A percentile compares a stretch with the other conserved stretches of the same genome.
Conservation (phyloP, 2,797 vertebrate genomes). For the Borostomias antarcticus region DNA sequence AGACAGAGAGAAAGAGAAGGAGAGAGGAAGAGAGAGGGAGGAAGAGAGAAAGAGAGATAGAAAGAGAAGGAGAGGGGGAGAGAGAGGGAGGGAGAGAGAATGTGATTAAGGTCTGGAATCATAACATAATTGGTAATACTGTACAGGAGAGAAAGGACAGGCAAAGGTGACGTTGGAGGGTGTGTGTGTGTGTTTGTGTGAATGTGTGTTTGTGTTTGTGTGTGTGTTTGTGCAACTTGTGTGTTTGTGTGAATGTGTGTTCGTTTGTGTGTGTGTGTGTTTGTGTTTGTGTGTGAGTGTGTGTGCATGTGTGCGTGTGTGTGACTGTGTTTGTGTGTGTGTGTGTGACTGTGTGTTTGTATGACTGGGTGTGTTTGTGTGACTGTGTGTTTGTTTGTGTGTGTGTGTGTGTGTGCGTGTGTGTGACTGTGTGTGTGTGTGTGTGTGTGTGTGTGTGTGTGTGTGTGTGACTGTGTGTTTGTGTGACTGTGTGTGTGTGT, state of each 20-base stretch:
- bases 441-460: slow-evolving; percentile 19
- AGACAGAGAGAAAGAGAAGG: too few relatives aligned
- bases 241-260: neutral
- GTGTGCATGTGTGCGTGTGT: slow-evolving; percentile 3
- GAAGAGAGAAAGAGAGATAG: too few relatives aligned
- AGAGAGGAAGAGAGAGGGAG: too few relatives aligned
- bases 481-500: too few relatives aligned
- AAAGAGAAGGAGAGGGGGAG: too few relatives aligned
- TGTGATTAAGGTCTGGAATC: neutral
- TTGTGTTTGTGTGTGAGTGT: too few relatives aligned
- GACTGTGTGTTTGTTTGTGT: slow-evolving; percentile 4
- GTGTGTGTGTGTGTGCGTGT: neutral
- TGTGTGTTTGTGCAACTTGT: slow-evolving; percentile 33
- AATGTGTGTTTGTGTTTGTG: slow-evolving; percentile 16
- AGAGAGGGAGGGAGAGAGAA: neutral
- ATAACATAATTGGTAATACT: neutral
- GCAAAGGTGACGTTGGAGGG: too few relatives aligned
- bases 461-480: slow-evolving; percentile 28
- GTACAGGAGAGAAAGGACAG: neutral
- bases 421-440: slow-evolving; percentile 26
- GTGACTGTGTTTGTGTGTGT: slow-evolving; percentile 28
- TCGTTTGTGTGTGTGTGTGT: slow-evolving; percentile 21
- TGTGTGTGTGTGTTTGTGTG: neutral
- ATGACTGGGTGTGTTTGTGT: too few relatives aligned
- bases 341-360: too few relatives aligned